Percentiles rank a stretch among this genome's conserved stretches.
These are phyloP conservation scores for Netelia inedita DNA, from an alignment of 2,888 invertebrate genomes.

Conservation along the genomic window DNA sequence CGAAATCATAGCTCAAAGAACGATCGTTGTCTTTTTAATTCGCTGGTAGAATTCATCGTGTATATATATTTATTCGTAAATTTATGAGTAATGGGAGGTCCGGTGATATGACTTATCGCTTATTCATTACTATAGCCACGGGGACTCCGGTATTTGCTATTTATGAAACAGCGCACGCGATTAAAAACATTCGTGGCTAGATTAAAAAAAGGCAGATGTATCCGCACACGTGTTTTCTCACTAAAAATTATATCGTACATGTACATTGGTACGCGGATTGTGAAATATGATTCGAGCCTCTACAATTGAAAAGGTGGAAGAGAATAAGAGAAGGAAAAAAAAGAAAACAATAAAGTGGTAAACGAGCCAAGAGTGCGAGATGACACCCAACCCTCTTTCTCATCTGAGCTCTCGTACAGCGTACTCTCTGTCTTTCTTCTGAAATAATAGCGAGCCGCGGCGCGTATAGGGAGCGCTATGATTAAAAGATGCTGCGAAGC, in stretches of 20 bases:
- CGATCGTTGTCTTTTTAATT: no score
- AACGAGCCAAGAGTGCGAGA: slow-evolving; percentile 43
- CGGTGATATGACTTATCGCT: slow-evolving; percentile 43
- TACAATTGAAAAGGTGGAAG: background rate
- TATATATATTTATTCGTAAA: slow-evolving; percentile 28
- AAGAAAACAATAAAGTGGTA: slow-evolving; percentile 41
- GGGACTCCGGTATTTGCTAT: background rate
- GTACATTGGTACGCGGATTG: background rate
- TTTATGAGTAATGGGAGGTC: slow-evolving; percentile 27
- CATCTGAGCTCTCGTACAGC: slow-evolving; percentile 2
- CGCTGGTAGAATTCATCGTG: no score
- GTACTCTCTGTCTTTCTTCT: slow-evolving; percentile 21
- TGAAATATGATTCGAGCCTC: background rate
- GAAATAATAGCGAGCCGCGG: slow-evolving; percentile 39
- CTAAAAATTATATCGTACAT: background rate
- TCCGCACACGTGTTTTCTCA: background rate
- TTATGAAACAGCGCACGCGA: background rate
- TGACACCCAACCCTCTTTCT: slow-evolving; percentile 9
- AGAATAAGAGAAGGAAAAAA: background rate
- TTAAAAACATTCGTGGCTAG: background rate
- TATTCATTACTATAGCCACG: slow-evolving; percentile 10
- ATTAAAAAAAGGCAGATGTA: background rate
- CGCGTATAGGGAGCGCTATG: slow-evolving; percentile 17
- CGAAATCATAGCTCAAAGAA: no score
- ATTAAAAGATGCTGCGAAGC: slow-evolving; percentile 30